Conservation (phyloP, 2,113 vertebrate species). For the Chiloscyllium plagiosum region DNA sequence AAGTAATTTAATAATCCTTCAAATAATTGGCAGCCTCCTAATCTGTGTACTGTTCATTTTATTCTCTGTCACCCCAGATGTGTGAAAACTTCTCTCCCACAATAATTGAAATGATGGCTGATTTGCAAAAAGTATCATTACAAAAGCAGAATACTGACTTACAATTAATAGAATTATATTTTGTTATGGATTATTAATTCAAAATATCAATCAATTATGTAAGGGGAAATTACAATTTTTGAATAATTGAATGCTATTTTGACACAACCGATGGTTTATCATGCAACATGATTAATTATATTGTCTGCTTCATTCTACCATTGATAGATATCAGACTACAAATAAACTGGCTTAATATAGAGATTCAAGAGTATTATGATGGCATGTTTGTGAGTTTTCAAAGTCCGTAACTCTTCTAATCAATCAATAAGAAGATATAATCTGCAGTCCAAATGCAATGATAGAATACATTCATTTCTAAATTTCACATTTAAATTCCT, state of each 20-base stretch:
- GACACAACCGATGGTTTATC: background rate
- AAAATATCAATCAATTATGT: background rate
- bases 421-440: background rate
- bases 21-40: background rate
- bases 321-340: background rate
- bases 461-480: background rate
- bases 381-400: background rate
- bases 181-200: background rate
- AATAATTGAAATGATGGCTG: background rate
- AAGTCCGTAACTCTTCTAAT: background rate
- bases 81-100: background rate
- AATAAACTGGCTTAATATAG: background rate
- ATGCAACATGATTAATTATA: background rate
- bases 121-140: background rate
- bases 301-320: background rate
- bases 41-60: background rate
- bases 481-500: background rate
- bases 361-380: background rate
- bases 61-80: background rate
- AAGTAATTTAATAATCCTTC: background rate
- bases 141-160: background rate
- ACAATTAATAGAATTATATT: constrained; percentile 11
- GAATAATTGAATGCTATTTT: background rate
- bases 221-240: background rate
- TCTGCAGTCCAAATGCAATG: background rate